A percentile compares a stretch with the other conserved stretches of the same genome.
phyloP scores from a whole-genome alignment of 2,888 invertebrate species.

The Eucera pruinosa region DNA sequence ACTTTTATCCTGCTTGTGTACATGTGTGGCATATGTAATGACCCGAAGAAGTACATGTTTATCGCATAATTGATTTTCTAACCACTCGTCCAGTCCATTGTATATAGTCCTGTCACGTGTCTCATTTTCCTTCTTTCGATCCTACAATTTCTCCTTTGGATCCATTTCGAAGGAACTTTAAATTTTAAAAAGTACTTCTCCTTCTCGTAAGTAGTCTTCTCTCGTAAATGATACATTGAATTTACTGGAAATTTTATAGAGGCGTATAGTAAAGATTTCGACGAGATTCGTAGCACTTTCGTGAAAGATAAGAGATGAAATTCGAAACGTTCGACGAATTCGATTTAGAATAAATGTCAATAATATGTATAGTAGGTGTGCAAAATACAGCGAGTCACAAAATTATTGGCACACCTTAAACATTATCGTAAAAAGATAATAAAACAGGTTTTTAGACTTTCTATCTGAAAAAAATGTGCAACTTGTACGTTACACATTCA shows the following conservation, averaged over 20 bases:
- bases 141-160: neutral
- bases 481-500: no score
- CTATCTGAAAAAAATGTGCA: no score
- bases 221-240: no score
- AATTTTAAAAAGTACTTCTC: neutral
- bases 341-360: neutral
- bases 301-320: no score
- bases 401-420: no score
- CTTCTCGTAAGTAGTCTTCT: no score
- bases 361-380: no score
- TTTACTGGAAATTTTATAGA: neutral
- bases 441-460: no score
- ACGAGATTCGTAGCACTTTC: neutral
- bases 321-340: neutral
- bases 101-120: constrained; percentile 21
- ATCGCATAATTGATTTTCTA: constrained; percentile 59
- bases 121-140: neutral
- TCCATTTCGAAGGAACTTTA: neutral
- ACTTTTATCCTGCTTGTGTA: constrained; percentile 22
- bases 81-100: constrained; percentile 31
- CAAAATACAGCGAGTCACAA: no score
- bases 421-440: no score
- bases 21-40: constrained; percentile 25
- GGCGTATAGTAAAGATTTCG: neutral
- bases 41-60: constrained; percentile 14